Evolutionary conservation across 2,888 invertebrate species (phyloP), one percentile per base, ranked within the genome.

Genomic region (Sarcophaga carnaria): DNA sequence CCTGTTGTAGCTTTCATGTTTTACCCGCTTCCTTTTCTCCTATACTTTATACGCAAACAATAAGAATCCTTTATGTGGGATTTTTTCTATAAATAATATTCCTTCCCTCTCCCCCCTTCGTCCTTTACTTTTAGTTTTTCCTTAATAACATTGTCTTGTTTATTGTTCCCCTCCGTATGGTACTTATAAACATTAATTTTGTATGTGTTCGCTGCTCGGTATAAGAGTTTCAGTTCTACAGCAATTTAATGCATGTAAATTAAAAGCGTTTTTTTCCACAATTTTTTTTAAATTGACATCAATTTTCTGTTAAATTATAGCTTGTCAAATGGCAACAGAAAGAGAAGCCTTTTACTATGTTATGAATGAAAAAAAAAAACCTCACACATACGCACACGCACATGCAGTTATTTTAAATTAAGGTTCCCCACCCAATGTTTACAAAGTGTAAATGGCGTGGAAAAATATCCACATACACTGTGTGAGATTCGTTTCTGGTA

Each of bases 271-370:
- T 62, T n/a, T 63, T 45, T 60, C 14, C 20, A 62, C 20, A 67
- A 67, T 45, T 70, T 47, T 78, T 69, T 47, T 47, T 60, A 70
- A 78, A 78, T 78, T 78, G 64, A 70, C 66, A 78, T 62, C 25
- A 70, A 78, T 78, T 78, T 69, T 62, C 69, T 78, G 62, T 60
- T 70, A 70, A 78, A 78, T 78, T 62, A 78, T 78, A 45, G 78
- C 47, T 69, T 62, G 37, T 62, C n/a, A 63, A 62, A 60, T 27
- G n/a, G 62, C 12, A 45, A 45, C 37, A n/a, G 49, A 69, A 27
- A 69, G 47, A 49, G 47, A 49, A 49, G 20, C n/a, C 12, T n/a
- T 12, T 70, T 49, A 45, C n/a, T 69, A 37, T 17, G 67, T 45
- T 8, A 10, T 37, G 37, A 37, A 37, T 37, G 37, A 37, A 37